These are phyloP conservation scores for Echeneis naucrates DNA, from an alignment of 2,797 vertebrate species.

Conservation along the genomic window DNA sequence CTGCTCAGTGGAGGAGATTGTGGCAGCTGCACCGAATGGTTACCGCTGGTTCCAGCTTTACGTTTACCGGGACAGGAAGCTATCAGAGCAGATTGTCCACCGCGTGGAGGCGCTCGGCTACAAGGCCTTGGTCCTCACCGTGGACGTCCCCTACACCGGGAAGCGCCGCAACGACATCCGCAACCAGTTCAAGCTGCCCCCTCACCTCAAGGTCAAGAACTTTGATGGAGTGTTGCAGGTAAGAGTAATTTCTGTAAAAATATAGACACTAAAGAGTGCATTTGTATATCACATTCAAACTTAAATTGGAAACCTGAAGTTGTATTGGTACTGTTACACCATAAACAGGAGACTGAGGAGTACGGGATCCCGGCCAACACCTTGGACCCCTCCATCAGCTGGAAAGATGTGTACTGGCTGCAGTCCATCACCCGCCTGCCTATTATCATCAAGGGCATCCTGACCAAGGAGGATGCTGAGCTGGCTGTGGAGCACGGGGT, in stretches of 20 bases:
- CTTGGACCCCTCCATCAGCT: slow-evolving; percentile 90
- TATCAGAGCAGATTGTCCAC: slow-evolving; percentile 88
- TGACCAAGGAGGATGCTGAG: slow-evolving; percentile 96
- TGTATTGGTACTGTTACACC: not conserved
- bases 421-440: slow-evolving; percentile 90
- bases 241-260: not conserved
- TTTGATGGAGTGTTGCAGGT: slow-evolving; percentile 88
- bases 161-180: slow-evolving; percentile 90
- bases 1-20: slow-evolving; percentile 92
- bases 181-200: slow-evolving; percentile 90
- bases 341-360: slow-evolving; percentile 80
- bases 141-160: slow-evolving; percentile 88
- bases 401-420: slow-evolving; percentile 93
- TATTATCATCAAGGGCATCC: slow-evolving; percentile 95
- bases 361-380: slow-evolving; percentile 86
- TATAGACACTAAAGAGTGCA: too few relatives aligned
- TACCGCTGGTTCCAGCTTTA: slow-evolving; percentile 97
- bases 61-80: slow-evolving; percentile 87
- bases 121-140: slow-evolving; percentile 93
- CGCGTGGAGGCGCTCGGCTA: slow-evolving; percentile 89
- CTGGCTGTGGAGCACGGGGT: slow-evolving; percentile 91
- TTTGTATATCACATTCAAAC: not conserved
- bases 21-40: slow-evolving; percentile 83
- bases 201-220: slow-evolving; percentile 90
- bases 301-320: not conserved